phyloP scores from a whole-genome alignment of 2,888 invertebrate genomes.

The Reticulitermes lucifugus region DNA sequence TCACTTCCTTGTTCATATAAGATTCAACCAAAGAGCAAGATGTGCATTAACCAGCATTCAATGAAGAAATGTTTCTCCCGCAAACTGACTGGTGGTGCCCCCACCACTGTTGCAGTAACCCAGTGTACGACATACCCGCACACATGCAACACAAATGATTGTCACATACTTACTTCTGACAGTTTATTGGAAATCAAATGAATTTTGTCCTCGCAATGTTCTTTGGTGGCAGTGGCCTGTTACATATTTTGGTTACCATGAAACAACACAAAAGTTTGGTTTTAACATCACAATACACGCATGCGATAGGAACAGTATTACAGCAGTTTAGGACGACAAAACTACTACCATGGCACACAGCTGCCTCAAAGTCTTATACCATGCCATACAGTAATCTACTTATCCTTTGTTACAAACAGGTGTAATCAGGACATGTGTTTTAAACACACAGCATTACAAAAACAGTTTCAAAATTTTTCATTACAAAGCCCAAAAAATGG shows the following conservation, averaged over 20 bases:
- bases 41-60: conserved; percentile 30
- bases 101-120: background rate
- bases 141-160: conserved; percentile 49
- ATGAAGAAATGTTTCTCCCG: conserved; percentile 5
- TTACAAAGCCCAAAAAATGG: too few species aligned
- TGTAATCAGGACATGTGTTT: too few species aligned
- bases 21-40: background rate
- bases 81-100: background rate
- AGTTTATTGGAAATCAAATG: conserved; percentile 78
- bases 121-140: conserved; percentile 12
- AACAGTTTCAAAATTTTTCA: too few species aligned
- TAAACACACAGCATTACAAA: too few species aligned
- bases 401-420: too few species aligned
- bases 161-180: conserved; percentile 74
- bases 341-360: conserved; percentile 32
- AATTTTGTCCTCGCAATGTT: conserved; percentile 80
- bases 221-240: conserved; percentile 79
- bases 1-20: background rate
- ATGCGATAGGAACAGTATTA: conserved; percentile 37
- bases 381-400: background rate
- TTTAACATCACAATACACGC: conserved; percentile 50
- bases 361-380: conserved; percentile 26
- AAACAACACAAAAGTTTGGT: conserved; percentile 51
- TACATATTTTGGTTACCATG: conserved; percentile 51
- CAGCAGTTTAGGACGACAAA: background rate